Percentiles rank a stretch among this genome's conserved stretches.
phyloP scores from a whole-genome alignment of 2,113 vertebrate genomes.

The Probosciger aterrimus region DNA sequence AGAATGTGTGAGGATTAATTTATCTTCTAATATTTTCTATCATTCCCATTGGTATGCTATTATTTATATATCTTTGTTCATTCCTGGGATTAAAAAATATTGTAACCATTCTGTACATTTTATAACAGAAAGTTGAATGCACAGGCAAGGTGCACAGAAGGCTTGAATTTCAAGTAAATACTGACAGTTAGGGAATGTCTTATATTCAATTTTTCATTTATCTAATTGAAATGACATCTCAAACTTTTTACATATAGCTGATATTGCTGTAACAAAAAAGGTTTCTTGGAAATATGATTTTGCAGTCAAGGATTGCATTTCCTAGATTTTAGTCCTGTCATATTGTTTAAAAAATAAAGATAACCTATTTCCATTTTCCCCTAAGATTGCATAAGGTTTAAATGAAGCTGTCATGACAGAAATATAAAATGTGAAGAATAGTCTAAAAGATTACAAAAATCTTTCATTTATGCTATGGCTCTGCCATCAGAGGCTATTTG shows the following conservation, averaged over 20 bases:
- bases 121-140: background rate
- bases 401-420: conserved; percentile 61
- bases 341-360: conserved; percentile 57
- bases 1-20: background rate
- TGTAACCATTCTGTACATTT: background rate
- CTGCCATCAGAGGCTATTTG: conserved; percentile 51
- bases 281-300: conserved; percentile 38
- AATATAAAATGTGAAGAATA: conserved; percentile 57
- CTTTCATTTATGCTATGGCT: conserved; percentile 23
- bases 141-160: background rate
- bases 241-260: background rate
- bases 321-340: conserved; percentile 53
- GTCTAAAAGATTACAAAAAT: conserved; percentile 44
- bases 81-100: background rate
- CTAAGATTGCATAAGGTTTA: conserved; percentile 40
- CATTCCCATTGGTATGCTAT: background rate
- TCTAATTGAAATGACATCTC: conserved; percentile 33
- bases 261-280: conserved; percentile 10
- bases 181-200: background rate
- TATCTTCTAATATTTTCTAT: background rate
- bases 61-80: background rate
- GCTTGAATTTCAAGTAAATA: conserved; percentile 21
- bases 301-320: conserved; percentile 28
- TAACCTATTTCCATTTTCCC: conserved; percentile 52
- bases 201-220: conserved; percentile 36